These are phyloP conservation scores for Herpailurus yagouaroundi DNA, from an alignment of 2,113 vertebrate genomes.

Conservation along the genomic window DNA sequence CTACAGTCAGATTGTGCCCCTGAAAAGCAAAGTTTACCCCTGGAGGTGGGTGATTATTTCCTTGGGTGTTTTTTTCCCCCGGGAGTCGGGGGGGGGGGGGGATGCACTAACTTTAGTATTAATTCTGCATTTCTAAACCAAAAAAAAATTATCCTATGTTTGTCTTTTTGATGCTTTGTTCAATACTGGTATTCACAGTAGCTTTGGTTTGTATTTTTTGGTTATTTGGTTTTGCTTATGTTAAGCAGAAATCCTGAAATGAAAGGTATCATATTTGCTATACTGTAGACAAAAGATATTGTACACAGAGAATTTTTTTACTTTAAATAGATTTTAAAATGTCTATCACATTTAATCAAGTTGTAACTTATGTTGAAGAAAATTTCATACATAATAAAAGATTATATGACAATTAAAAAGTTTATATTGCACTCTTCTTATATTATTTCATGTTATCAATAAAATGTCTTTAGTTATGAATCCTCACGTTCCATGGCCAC, in stretches of 20 bases:
- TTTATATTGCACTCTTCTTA: background rate
- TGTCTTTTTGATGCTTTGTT: background rate
- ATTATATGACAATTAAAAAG: background rate
- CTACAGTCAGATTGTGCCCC: background rate
- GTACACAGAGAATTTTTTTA: background rate
- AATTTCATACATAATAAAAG: background rate
- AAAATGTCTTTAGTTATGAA: background rate
- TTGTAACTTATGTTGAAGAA: background rate
- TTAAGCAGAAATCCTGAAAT: background rate
- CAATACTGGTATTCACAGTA: background rate
- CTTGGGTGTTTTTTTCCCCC: background rate
- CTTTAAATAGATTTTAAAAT: background rate
- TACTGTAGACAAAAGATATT: background rate
- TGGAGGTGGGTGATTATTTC: background rate
- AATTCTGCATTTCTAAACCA: background rate
- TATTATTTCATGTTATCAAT: background rate
- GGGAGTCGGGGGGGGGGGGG: fast-evolving
- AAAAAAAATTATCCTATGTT: background rate
- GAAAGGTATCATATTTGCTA: background rate
- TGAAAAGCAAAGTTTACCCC: background rate
- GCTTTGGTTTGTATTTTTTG: background rate
- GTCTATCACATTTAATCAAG: background rate
- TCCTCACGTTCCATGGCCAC: background rate
- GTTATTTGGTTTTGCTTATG: background rate
- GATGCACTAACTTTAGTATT: background rate